Evolutionary conservation across 2,113 vertebrate genomes (phyloP).

Genomic region (Ranitomeya variabilis): DNA sequence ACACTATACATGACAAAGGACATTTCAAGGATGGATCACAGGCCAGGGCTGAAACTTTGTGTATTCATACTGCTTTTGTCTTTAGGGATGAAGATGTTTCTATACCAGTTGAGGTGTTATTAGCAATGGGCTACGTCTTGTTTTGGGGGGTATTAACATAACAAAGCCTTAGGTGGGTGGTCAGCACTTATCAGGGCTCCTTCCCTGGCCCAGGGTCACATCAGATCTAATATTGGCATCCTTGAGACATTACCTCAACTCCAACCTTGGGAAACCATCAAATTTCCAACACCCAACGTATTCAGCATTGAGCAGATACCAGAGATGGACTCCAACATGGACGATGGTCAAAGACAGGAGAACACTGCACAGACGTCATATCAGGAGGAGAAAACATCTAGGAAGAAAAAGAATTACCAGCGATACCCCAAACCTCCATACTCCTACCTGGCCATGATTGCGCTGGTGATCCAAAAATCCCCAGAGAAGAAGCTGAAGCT

Average conservation of each 20-base stretch:
- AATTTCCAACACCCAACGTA: neutral
- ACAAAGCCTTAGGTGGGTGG: neutral
- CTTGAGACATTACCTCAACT: neutral
- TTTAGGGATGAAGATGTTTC: neutral
- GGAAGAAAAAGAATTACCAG: slow-evolving; percentile 75
- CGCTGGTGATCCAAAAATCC: slow-evolving; percentile 85
- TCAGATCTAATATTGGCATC: neutral
- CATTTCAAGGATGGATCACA: neutral
- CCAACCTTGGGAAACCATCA: neutral
- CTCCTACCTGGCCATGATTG: slow-evolving; percentile 90
- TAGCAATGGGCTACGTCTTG: neutral
- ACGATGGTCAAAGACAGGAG: neutral
- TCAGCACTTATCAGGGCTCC: too few relatives aligned
- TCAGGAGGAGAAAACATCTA: neutral
- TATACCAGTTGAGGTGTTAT: neutral
- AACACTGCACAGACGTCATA: neutral
- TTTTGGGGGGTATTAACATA: neutral
- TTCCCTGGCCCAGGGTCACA: neutral
- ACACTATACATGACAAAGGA: too few relatives aligned
- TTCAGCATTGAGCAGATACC: neutral
- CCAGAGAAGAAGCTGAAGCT: neutral
- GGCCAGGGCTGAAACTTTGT: neutral
- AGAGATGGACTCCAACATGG: neutral
- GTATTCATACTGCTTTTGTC: neutral
- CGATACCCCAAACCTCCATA: slow-evolving; percentile 90